These are phyloP conservation scores for Aporophyla nigra DNA, from an alignment of 2,888 invertebrate species.

Conservation along the genomic window DNA sequence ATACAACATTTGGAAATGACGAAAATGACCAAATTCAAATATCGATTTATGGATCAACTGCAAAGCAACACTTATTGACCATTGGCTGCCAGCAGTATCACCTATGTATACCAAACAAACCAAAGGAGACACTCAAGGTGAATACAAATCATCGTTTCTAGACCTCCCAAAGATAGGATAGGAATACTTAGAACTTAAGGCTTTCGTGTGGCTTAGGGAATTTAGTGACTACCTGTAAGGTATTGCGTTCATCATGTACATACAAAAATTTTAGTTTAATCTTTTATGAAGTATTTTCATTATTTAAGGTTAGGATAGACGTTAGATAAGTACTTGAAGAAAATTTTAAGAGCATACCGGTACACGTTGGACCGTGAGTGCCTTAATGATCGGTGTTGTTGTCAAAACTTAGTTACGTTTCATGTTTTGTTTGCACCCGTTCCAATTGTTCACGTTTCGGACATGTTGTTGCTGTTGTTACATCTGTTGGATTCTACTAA, in stretches of 20 bases:
- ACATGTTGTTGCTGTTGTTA: constrained; percentile 65
- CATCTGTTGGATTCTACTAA: constrained; percentile 51
- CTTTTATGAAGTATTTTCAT: constrained; percentile 19
- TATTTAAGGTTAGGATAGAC: constrained; percentile 56
- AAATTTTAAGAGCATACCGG: constrained; percentile 57
- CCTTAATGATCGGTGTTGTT: constrained; percentile 89
- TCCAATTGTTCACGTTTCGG: constrained; percentile 70
- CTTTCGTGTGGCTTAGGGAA: constrained; percentile 66
- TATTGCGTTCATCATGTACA: constrained; percentile 28
- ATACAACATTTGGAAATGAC: constrained; percentile 22
- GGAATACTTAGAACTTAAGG: constrained; percentile 69
- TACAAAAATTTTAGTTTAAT: constrained; percentile 35
- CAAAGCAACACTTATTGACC: constrained; percentile 20
- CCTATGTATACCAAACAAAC: constrained; percentile 39
- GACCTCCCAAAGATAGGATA: constrained; percentile 82
- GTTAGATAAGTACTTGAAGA: constrained; percentile 47
- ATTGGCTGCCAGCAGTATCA: constrained; percentile 41
- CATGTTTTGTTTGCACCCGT: constrained; percentile 74
- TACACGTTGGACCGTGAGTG: constrained; percentile 72
- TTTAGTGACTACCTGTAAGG: constrained; percentile 39
- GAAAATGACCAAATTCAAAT: constrained; percentile 23
- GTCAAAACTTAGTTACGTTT: constrained; percentile 78
- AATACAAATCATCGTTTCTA: constrained; percentile 70
- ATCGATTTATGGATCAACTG: constrained; percentile 18
- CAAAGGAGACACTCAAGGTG: constrained; percentile 71